phyloP scores from a whole-genome alignment of 2,113 vertebrate species.

The Upupa epops region DNA sequence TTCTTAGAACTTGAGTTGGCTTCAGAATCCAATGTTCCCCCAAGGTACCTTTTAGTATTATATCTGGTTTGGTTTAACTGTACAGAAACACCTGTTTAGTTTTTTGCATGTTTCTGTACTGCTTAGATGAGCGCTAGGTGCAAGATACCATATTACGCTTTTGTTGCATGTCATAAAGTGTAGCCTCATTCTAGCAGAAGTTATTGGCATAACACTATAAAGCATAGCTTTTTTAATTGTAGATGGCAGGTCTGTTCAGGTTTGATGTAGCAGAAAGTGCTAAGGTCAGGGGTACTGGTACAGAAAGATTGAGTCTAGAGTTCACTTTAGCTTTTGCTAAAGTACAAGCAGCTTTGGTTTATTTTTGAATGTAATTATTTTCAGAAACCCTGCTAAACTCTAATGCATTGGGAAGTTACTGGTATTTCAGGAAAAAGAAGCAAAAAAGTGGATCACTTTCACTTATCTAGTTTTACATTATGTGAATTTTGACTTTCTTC shows the following conservation, averaged over 20 bases:
- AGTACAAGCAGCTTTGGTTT: conserved; percentile 21
- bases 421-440: not conserved
- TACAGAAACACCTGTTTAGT: conserved; percentile 55
- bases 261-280: conserved; percentile 19
- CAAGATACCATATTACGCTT: conserved; percentile 61
- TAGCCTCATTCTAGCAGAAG: conserved; percentile 45
- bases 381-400: not conserved
- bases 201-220: conserved; percentile 49
- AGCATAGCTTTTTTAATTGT: conserved; percentile 44
- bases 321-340: not conserved
- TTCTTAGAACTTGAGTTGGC: too few species aligned
- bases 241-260: not conserved
- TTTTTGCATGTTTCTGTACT: conserved; percentile 41
- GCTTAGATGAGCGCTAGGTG: conserved; percentile 20
- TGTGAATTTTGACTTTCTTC: not conserved
- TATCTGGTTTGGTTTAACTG: conserved; percentile 38
- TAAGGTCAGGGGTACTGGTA: conserved; percentile 44
- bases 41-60: not conserved
- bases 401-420: not conserved
- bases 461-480: not conserved
- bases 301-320: not conserved
- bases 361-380: not conserved
- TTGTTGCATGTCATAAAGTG: conserved; percentile 57
- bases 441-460: not conserved
- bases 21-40: not conserved